Evolutionary conservation across 2,113 vertebrate species (phyloP).

Genomic region (Dicentrarchus labrax): DNA sequence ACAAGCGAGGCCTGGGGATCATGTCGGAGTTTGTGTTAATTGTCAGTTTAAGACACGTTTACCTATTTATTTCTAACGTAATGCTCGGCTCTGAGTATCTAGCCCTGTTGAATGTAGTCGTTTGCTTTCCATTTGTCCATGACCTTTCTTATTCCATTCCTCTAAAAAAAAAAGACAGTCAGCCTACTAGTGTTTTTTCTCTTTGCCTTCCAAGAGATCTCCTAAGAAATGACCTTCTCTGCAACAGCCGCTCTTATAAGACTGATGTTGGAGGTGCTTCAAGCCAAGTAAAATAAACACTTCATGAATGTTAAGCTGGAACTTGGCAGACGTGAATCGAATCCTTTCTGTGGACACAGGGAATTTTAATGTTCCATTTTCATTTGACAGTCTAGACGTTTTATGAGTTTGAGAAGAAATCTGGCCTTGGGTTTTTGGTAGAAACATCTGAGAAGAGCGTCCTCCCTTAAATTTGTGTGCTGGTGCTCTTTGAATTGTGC

Average conservation of each 20-base stretch:
- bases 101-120: neutral
- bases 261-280: constrained; percentile 75
- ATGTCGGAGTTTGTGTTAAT: constrained; percentile 33
- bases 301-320: constrained; percentile 74
- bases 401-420: constrained; percentile 79
- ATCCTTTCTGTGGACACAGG: constrained; percentile 71
- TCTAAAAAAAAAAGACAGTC: neutral
- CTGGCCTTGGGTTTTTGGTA: constrained; percentile 61
- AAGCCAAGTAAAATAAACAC: constrained; percentile 86
- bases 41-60: constrained; percentile 53
- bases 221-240: constrained; percentile 73
- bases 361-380: constrained; percentile 82
- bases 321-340: constrained; percentile 78
- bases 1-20: constrained; percentile 59
- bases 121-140: constrained; percentile 52
- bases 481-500: neutral
- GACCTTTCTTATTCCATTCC: constrained; percentile 55
- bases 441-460: constrained; percentile 53
- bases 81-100: neutral
- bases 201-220: constrained; percentile 61
- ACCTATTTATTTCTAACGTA: constrained; percentile 37
- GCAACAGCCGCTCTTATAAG: constrained; percentile 68
- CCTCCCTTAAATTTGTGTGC: constrained; percentile 28
- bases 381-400: constrained; percentile 81
- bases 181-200: constrained; percentile 38